Conservation (phyloP, 2,797 vertebrate genomes). For the Rhinichthys osculus region DNA sequence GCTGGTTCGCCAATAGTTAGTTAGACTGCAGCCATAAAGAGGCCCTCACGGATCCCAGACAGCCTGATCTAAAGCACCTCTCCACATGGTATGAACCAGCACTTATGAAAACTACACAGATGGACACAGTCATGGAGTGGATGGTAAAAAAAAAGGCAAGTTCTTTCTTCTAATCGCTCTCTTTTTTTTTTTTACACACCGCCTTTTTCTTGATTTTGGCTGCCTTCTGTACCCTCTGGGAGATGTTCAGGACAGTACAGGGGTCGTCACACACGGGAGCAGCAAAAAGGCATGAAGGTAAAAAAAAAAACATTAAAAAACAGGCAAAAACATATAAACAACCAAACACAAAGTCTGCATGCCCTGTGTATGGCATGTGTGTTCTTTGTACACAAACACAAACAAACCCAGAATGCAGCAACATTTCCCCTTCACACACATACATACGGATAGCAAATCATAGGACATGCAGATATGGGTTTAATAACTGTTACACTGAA, state of each 20-base stretch:
- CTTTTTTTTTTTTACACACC: constrained; percentile 89
- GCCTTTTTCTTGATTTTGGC: constrained; percentile 99
- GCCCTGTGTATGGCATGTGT: constrained; percentile 66
- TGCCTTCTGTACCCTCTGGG: constrained; percentile 99
- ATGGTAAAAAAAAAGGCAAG: constrained; percentile 59
- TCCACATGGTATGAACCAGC: neutral
- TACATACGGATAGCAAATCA: constrained; percentile 66
- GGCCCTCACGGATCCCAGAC: constrained; percentile 7
- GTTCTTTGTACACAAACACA: constrained; percentile 68
- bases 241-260: constrained; percentile 71
- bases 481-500: constrained; percentile 50
- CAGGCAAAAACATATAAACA: constrained; percentile 66
- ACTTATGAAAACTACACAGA: constrained; percentile 26
- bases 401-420: constrained; percentile 70
- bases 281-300: constrained; percentile 71
- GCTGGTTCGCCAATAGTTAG: neutral
- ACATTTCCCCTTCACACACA: constrained; percentile 67
- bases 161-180: constrained; percentile 56
- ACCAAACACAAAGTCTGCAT: constrained; percentile 72
- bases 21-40: neutral
- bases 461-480: constrained; percentile 68
- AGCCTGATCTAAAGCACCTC: constrained; percentile 15
- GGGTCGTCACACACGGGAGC: constrained; percentile 71
- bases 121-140: constrained; percentile 44
- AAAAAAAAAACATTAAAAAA: constrained; percentile 76